phyloP scores from a whole-genome alignment of 1,140 invertebrate genomes.

The Psix sp. region DNA sequence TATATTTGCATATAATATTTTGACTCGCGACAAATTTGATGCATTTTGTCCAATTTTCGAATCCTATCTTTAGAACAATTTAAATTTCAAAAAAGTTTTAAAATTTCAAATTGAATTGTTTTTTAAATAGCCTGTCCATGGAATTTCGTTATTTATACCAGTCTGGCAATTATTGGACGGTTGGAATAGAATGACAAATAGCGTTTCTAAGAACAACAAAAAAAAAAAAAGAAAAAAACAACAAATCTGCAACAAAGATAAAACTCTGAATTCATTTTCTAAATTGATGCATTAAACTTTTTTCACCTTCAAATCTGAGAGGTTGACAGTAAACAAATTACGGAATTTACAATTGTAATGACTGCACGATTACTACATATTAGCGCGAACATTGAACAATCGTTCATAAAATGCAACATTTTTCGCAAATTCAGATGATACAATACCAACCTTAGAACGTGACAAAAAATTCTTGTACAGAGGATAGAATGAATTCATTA shows the following conservation, averaged over 20 bases:
- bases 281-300: conserved; percentile 28
- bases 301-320: conserved; percentile 42
- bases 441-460: conserved; percentile 22
- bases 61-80: too few species aligned
- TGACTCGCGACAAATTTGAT: too few species aligned
- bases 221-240: neutral
- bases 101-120: too few species aligned
- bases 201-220: neutral
- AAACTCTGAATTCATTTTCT: conserved; percentile 30
- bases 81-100: too few species aligned
- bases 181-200: too few species aligned
- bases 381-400: conserved; percentile 23
- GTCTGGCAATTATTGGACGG: too few species aligned
- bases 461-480: conserved; percentile 33
- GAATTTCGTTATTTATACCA: too few species aligned
- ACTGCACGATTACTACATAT: conserved; percentile 35
- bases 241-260: conserved; percentile 1
- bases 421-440: conserved; percentile 47
- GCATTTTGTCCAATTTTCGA: too few species aligned
- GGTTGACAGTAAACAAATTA: conserved; percentile 36
- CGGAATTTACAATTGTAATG: conserved; percentile 48
- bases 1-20: too few species aligned
- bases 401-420: conserved; percentile 29
- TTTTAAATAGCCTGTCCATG: too few species aligned
- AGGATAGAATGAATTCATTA: conserved; percentile 47